Conservation (phyloP, 2,113 vertebrate species). For the Microcebus lehilahytsara region DNA sequence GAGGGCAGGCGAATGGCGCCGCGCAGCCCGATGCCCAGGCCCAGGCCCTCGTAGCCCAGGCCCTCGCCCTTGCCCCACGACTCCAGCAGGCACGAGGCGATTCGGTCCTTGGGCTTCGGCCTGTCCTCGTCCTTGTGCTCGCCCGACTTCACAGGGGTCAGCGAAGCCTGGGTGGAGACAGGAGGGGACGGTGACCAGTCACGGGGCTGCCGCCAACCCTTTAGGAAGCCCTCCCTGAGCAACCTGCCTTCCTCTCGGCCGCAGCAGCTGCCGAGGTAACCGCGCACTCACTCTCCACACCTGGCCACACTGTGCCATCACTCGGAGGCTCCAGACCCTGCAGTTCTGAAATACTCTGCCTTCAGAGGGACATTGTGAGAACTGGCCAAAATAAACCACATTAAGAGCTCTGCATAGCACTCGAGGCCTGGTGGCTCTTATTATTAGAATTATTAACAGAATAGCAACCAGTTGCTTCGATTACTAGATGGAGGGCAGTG, state of each 20-base stretch:
- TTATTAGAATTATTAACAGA: rapidly evolving
- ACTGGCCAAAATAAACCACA: background rate
- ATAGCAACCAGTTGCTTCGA: background rate
- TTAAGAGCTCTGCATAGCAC: no score
- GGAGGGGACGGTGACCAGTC: background rate
- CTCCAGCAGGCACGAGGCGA: constrained; percentile 93
- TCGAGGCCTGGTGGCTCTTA: background rate
- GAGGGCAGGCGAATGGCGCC: constrained; percentile 96
- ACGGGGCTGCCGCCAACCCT: rapidly evolving
- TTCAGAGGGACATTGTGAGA: background rate
- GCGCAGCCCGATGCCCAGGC: constrained; percentile 93
- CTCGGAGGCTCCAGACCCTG: background rate
- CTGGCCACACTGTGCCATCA: background rate
- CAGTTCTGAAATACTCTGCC: background rate
- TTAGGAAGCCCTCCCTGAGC: background rate
- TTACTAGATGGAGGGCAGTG: background rate
- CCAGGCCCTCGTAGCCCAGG: constrained; percentile 95
- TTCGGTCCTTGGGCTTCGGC: constrained; percentile 93
- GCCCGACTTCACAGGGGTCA: constrained; percentile 94
- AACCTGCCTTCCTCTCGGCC: background rate
- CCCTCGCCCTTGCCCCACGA: constrained; percentile 98
- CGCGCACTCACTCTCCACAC: background rate
- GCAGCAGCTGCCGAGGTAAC: rapidly evolving
- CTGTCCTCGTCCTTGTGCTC: constrained; percentile 94
- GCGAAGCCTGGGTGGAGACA: constrained; percentile 85